Conservation (phyloP, 1,140 invertebrate genomes). For the Pseudomyrmex flavicornis region DNA sequence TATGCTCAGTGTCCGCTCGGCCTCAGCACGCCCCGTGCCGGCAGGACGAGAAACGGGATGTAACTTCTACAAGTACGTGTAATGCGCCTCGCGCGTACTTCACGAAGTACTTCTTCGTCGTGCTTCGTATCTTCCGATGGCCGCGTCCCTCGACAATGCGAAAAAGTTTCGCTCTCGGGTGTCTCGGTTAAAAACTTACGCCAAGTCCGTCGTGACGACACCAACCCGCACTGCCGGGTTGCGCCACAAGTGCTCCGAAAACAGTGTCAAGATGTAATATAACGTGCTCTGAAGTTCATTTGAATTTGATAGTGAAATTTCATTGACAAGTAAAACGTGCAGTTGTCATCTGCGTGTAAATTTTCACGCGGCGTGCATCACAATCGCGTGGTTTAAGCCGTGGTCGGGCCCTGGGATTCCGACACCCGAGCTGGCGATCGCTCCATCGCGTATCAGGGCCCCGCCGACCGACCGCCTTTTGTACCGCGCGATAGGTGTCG, state of each 20-base stretch:
- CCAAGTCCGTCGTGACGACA: no score
- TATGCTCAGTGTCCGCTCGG: conserved; percentile 75
- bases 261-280: conserved; percentile 1
- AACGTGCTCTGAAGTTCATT: neutral
- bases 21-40: conserved; percentile 71
- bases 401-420: neutral
- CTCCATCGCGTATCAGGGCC: conserved; percentile 1
- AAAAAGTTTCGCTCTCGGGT: neutral
- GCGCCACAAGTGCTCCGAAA: neutral
- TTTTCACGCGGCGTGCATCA: neutral
- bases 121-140: neutral
- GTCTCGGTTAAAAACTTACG: neutral
- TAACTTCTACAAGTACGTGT: conserved; percentile 53
- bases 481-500: conserved; percentile 67
- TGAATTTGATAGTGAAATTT: conserved; percentile 14
- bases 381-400: no score
- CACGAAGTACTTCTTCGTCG: neutral
- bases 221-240: neutral
- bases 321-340: neutral
- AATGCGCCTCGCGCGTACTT: conserved; percentile 21
- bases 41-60: conserved; percentile 53
- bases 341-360: neutral
- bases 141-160: neutral
- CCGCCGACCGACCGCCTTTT: conserved; percentile 64
- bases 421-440: conserved; percentile 9